Base-by-base conservation (phyloP, 2,888 invertebrate genomes). In the Xiphydria camelus region DNA sequence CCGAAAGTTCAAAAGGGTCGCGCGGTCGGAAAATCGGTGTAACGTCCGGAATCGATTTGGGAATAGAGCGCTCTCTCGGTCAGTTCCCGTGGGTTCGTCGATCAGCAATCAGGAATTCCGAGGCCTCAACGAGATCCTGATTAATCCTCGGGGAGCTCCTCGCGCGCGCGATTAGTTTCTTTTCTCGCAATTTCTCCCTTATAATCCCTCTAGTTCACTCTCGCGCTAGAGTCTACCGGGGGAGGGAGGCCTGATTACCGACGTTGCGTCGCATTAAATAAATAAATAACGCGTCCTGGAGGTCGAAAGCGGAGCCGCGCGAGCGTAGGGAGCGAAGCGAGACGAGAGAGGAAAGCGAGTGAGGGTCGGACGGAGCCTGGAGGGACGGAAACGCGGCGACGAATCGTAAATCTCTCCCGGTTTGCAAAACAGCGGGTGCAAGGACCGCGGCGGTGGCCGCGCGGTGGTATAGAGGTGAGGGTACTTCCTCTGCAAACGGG, bases 11-110 rank as follows among this genome's bases (percentile, higher is more conserved):
- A n/a, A n/a, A n/a, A n/a, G n/a, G n/a, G n/a, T n/a, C 1, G 10
- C 7, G 26, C 5, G 10, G 26, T 26, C 25, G 25, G 14, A 26
- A 26, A 25, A 25, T n/a, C n/a, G n/a, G n/a, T n/a, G n/a, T n/a
- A n/a, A n/a, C n/a, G n/a, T n/a, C n/a, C n/a, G n/a, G n/a, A 52
- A 59, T 56, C 58, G 59, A 57, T 63, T 62, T 61, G 62, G 59
- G 57, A 62, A 62, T 63, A 52, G 45, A 32, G 41, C 26, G 18
- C 20, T 29, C 40, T 36, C 52, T 53, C 47, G 55, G 53, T 60
- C 61, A 57, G 57, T 59, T 64, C 60, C 61, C 61, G 41, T 38
- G 51, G 59, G 61, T 44, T 51, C 34, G 41, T 49, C 59, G 54
- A 61, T 63, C 60, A 57, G 54, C 45, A 57, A 54, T 57, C 49